These are phyloP conservation scores for Lucilia cuprina DNA, from an alignment of 1,140 invertebrate species.

Conservation along the genomic window DNA sequence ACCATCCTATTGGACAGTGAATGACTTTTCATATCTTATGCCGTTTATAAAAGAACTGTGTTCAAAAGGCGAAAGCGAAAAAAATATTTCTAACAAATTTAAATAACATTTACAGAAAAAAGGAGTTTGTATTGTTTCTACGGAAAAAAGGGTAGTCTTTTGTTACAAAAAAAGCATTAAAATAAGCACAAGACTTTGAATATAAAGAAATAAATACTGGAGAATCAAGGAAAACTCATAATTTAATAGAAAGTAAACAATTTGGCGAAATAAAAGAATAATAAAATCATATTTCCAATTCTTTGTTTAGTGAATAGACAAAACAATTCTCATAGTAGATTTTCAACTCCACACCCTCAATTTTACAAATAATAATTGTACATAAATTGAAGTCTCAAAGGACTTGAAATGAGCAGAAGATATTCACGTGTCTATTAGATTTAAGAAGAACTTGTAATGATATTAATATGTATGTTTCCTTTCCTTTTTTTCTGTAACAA, in stretches of 20 bases:
- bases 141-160: not conserved
- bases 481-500: no score
- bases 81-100: not conserved
- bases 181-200: not conserved
- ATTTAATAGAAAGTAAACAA: constrained; percentile 61
- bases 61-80: constrained; percentile 41
- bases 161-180: not conserved
- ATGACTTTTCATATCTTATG: constrained; percentile 13
- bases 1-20: constrained; percentile 5
- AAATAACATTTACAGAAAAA: constrained; percentile 6
- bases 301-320: constrained; percentile 6
- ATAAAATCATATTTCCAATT: constrained; percentile 43
- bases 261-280: constrained; percentile 60
- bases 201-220: not conserved
- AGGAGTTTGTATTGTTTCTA: not conserved
- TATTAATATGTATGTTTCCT: not conserved
- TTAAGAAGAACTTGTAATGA: not conserved
- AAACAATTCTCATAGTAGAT: constrained; percentile 14
- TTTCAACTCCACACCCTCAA: not conserved
- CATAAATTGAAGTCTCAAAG: not conserved
- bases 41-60: constrained; percentile 54
- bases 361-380: not conserved
- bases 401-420: not conserved
- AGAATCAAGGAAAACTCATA: constrained; percentile 42
- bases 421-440: not conserved